A percentile compares a stretch with the other conserved stretches of the same genome.
Evolutionary conservation across 2,888 invertebrate species (phyloP).

Genomic region (Mantis religiosa): DNA sequence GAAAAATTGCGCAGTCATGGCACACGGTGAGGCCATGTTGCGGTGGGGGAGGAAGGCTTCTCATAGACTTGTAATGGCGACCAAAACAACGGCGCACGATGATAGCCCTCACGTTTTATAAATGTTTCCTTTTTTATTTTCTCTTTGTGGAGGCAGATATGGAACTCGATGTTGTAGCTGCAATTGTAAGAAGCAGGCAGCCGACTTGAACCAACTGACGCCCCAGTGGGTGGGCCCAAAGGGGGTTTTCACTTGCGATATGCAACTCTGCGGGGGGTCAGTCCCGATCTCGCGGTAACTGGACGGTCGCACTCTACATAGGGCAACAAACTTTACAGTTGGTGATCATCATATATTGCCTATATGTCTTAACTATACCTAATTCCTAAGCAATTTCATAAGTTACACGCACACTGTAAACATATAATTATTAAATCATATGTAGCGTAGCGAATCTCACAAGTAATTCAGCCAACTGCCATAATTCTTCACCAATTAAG

Average conservation of each 20-base stretch:
- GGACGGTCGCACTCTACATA: neutral
- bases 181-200: neutral
- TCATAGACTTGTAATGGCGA: neutral
- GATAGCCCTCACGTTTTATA: neutral
- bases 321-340: neutral
- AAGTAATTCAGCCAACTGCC: too few species aligned
- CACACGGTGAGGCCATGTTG: neutral
- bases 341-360: neutral
- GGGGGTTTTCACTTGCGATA: constrained; percentile 8
- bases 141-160: neutral
- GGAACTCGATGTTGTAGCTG: neutral
- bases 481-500: too few species aligned
- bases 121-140: neutral
- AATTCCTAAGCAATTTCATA: too few species aligned
- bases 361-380: too few species aligned
- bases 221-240: constrained; percentile 13
- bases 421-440: too few species aligned
- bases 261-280: constrained; percentile 5
- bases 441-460: too few species aligned
- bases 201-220: constrained; percentile 3
- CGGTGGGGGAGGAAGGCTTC: neutral
- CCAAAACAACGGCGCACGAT: neutral
- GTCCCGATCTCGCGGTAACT: neutral
- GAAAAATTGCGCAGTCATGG: neutral
- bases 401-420: too few species aligned